Base-by-base conservation (phyloP, 2,113 vertebrate species). In the Eidolon helvum region DNA sequence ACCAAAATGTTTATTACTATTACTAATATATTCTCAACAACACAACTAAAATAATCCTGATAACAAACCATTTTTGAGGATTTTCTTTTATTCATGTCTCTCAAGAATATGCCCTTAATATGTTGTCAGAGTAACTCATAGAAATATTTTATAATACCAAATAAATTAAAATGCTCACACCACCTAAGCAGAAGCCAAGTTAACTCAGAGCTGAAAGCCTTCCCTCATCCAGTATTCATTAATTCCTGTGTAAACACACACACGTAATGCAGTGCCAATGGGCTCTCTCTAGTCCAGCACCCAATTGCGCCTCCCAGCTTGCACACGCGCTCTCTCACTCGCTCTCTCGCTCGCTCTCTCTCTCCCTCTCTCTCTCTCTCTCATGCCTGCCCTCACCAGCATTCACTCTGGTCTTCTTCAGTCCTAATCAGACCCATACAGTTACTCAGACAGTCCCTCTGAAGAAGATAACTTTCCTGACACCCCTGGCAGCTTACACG, bases 91-190 rank as follows among this genome's bases (percentile, higher is more conserved):
- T 16, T 28, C 24, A 7, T 59, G 95, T 83, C n/a, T 79, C 38
- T 53, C 38, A 87, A 11, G 40, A 93, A 87, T 75, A 38, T 59
- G 26, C 21, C 68, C 30, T 48, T 61, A 7, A 53, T 63, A 80
- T 71, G 12, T 40, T 83, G 48, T 57, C 66, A 77, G 66, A 82
- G 28, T 84, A 48, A 35, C 19, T 88, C 59, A 24, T 45, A 59
- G 88, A 74, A 84, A 82, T 87, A 55, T 85, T 77, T 59, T 35
- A 48, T 93, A 97, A 88, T 55, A 35, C 26, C n/a, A 71, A 69
- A 33, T 59, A 30, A 53, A 63, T 92, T 78, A 79, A 85, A 88
- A 89, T n/a, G 30, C 5, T 15, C 24, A 19, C n/a, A 40, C 48
- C 38, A 40, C 45, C 15, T 21, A 33, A 8, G 16, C 72, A 89